Percentiles rank a stretch among this genome's conserved stretches.
These are phyloP conservation scores for Philaethria dido DNA, from an alignment of 2,888 invertebrate species.

Conservation along the genomic window DNA sequence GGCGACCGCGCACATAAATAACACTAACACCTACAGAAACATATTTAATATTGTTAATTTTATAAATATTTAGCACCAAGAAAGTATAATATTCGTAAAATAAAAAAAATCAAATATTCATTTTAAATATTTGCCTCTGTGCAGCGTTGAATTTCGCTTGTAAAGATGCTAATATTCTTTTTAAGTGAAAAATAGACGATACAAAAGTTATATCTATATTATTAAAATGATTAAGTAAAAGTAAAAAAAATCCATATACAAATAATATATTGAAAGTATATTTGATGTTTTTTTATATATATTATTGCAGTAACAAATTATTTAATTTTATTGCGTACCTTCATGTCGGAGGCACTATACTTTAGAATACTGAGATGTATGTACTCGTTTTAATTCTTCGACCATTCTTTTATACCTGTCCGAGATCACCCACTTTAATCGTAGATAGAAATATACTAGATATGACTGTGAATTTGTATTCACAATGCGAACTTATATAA, in stretches of 20 bases:
- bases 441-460: constrained; percentile 68
- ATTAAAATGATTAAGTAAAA: too few species aligned
- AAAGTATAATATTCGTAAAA: too few species aligned
- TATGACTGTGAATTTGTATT: constrained; percentile 55
- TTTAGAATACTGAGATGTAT: constrained; percentile 54
- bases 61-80: too few species aligned
- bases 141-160: background rate
- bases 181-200: too few species aligned
- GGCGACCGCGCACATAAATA: constrained; percentile 56
- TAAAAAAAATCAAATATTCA: too few species aligned
- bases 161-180: too few species aligned
- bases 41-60: constrained; percentile 5
- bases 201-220: too few species aligned
- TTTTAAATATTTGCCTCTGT: too few species aligned
- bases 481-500: constrained; percentile 47
- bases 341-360: constrained; percentile 66
- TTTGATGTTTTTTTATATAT: background rate
- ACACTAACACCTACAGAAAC: constrained; percentile 55
- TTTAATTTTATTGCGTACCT: constrained; percentile 54
- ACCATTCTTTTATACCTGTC: constrained; percentile 68
- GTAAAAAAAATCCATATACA: too few species aligned
- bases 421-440: constrained; percentile 66
- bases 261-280: too few species aligned
- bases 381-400: constrained; percentile 60
- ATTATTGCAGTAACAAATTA: constrained; percentile 1